Percentiles rank a stretch among this genome's conserved stretches.
Conservation (phyloP, 2,888 invertebrate genomes). For the Parnassius smintheus region DNA sequence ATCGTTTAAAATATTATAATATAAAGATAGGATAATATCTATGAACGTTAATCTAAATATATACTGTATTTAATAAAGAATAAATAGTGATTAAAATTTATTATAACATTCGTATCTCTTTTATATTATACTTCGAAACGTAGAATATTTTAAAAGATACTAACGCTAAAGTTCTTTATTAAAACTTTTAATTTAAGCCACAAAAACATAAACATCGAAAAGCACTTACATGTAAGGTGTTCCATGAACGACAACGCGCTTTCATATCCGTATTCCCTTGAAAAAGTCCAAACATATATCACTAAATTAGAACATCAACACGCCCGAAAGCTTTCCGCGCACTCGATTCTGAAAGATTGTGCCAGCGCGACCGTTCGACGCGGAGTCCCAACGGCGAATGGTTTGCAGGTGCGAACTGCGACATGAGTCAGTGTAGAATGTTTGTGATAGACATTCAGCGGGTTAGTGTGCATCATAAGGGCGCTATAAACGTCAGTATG, state of each 20-base stretch:
- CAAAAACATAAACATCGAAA: slow-evolving; percentile 4
- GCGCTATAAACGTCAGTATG: slow-evolving; percentile 13
- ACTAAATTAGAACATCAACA: slow-evolving; percentile 23
- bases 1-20: too few relatives aligned
- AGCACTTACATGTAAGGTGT: slow-evolving; percentile 10
- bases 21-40: too few relatives aligned
- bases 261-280: slow-evolving; percentile 5
- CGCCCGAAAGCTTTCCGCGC: slow-evolving; percentile 17
- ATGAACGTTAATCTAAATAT: not conserved
- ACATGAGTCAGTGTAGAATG: slow-evolving; percentile 6
- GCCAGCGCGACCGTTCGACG: slow-evolving; percentile 12
- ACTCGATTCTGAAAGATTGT: slow-evolving; percentile 13
- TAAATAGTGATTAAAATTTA: too few relatives aligned
- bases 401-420: slow-evolving; percentile 21
- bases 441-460: slow-evolving; percentile 15
- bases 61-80: not conserved
- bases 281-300: slow-evolving; percentile 19
- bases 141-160: too few relatives aligned
- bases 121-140: not conserved
- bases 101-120: not conserved
- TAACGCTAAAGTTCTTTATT: too few relatives aligned
- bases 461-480: slow-evolving; percentile 7
- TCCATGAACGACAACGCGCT: slow-evolving; percentile 5
- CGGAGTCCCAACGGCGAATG: slow-evolving; percentile 20
- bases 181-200: too few relatives aligned